A percentile compares a stretch with the other conserved stretches of the same genome.
Conservation (phyloP, 2,797 vertebrate species). For the Enteromius mattozi region DNA sequence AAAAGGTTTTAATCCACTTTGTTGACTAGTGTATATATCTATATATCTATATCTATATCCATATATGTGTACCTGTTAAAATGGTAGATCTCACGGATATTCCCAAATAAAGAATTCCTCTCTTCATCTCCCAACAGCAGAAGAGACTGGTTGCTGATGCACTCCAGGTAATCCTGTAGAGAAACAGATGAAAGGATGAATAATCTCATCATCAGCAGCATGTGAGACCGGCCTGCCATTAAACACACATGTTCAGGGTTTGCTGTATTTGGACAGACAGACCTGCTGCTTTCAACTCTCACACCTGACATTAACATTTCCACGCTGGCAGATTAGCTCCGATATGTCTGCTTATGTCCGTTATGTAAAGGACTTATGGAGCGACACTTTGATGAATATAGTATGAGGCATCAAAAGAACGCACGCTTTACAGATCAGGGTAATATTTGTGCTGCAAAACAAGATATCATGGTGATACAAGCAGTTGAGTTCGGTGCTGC, state of each 20-base stretch:
- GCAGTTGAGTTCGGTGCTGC: not conserved
- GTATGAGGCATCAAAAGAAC: not conserved
- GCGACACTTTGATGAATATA: not conserved
- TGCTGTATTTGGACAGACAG: not conserved
- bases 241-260: not conserved
- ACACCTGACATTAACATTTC: not conserved
- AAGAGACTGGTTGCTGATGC: constrained; percentile 88
- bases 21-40: too few species aligned
- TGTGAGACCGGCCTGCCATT: constrained; percentile 41
- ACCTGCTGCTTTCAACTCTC: not conserved
- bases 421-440: too few species aligned
- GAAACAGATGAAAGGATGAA: constrained; percentile 43
- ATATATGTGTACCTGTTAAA: constrained; percentile 88
- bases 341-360: too few species aligned
- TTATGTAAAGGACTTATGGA: not conserved
- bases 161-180: constrained; percentile 92
- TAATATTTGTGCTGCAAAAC: too few species aligned
- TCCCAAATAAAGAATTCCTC: constrained; percentile 91
- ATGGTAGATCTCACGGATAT: constrained; percentile 93
- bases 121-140: constrained; percentile 89
- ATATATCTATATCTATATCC: too few species aligned
- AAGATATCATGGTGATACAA: not conserved
- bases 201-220: constrained; percentile 36
- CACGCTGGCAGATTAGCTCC: not conserved
- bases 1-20: too few species aligned